Evolutionary conservation across 1,140 invertebrate genomes (phyloP), one percentile per base, ranked within the genome.

Genomic region (Solenopsis invicta): DNA sequence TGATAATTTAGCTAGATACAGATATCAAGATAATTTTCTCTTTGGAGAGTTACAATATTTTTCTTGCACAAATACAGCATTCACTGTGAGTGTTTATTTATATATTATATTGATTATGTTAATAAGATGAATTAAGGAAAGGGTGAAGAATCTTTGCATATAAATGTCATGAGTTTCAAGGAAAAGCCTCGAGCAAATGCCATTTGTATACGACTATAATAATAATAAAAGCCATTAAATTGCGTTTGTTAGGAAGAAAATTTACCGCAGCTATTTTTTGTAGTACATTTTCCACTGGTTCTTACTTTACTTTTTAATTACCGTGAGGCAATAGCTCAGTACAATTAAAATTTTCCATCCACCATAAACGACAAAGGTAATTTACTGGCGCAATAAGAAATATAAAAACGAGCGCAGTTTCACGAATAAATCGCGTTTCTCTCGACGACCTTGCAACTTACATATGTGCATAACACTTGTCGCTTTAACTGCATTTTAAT

Each of bases 261-360:
- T 69, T 61, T 45, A 24, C 50, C 41, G 13, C 66, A 56, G 34
- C 34, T 61, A 45, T 24, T 61, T 16, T 37, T 61, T n/a, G 12
- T 24, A 29, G 29, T 4, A 18, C 34, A 21, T 56, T 75, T 75
- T 29, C 29, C 29, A 29, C 29, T 29, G 41, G 6, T 72, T 8
- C 13, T 18, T 18, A 29, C 5, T 67, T 67, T 78, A 77, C 18
- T 62, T 76, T 76, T 66, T 52, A 78, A 78, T 78, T 78, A 37
- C 12, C n/a, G 29, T 9, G 21, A 4, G 4, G 18, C 45, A 10
- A 24, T 34, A 48, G 18, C 29, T 37, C 18, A 12, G 18, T 8
- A 41, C 8, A 41, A 41, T 41, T 21, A 50, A 52, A 78, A 34
- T 52, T 64, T 21, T 45, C 62, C 21, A 76, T 37, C 16, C 21